Evolutionary conservation across 2,797 vertebrate genomes (phyloP).

Genomic region (Periophthalmus magnuspinnatus): DNA sequence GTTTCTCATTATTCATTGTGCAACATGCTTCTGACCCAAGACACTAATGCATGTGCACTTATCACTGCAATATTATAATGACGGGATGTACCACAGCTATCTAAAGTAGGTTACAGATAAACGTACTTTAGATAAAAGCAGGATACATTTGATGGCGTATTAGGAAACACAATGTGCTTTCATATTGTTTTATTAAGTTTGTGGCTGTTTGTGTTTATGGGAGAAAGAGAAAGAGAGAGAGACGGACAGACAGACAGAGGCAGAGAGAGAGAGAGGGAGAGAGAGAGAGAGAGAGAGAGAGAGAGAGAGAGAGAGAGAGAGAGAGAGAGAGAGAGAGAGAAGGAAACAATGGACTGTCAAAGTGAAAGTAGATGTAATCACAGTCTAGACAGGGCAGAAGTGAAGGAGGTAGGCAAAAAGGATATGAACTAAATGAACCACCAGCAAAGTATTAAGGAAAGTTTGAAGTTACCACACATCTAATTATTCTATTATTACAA

Average conservation of each 20-base stretch:
- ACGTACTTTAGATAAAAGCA: slow-evolving; percentile 14
- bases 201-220: slow-evolving; percentile 19
- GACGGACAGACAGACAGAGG: slow-evolving; percentile 21
- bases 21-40: slow-evolving; percentile 33
- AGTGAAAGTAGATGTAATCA: slow-evolving; percentile 54
- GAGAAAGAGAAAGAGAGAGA: slow-evolving; percentile 31
- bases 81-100: slow-evolving; percentile 18
- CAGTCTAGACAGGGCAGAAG: slow-evolving; percentile 58
- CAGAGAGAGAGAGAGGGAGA: not conserved
- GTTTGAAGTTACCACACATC: not conserved
- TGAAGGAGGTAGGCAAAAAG: slow-evolving; percentile 49
- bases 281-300: slow-evolving; percentile 34
- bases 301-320: slow-evolving; percentile 13
- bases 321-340: slow-evolving; percentile 31
- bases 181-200: slow-evolving; percentile 30
- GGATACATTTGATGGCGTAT: slow-evolving; percentile 21
- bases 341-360: too few species aligned
- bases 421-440: slow-evolving; percentile 57
- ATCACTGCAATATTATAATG: slow-evolving; percentile 11
- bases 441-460: slow-evolving; percentile 26
- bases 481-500: not conserved
- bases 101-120: slow-evolving; percentile 8
- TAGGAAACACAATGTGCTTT: slow-evolving; percentile 17
- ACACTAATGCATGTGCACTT: slow-evolving; percentile 24
- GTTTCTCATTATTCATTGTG: slow-evolving; percentile 51